Evolutionary conservation across 2,888 invertebrate species (phyloP).

Genomic region (Cordilura impudica): DNA sequence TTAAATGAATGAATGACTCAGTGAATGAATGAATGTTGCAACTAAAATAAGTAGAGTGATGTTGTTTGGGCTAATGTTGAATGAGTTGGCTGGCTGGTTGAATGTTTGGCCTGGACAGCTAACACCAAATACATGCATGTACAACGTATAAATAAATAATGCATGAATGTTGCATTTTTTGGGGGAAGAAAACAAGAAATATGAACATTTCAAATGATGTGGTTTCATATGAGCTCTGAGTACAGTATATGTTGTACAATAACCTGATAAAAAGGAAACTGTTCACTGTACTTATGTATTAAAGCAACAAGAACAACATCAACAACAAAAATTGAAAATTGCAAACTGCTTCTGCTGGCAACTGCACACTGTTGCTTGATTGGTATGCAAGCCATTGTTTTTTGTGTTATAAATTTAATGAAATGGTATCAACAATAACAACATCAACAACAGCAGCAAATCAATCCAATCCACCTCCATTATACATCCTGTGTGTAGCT

Average conservation of each 20-base stretch:
- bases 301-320: constrained; percentile 13
- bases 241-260: neutral
- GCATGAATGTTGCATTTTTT: constrained; percentile 52
- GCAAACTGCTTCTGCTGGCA: constrained; percentile 36
- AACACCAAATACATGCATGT: constrained; percentile 19
- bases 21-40: constrained; percentile 30
- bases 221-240: neutral
- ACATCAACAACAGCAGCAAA: constrained; percentile 46
- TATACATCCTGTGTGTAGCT: constrained; percentile 62
- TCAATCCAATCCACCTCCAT: constrained; percentile 63
- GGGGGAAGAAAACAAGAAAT: constrained; percentile 52
- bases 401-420: constrained; percentile 66
- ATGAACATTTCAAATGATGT: constrained; percentile 49
- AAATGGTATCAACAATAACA: constrained; percentile 64
- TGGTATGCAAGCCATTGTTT: constrained; percentile 49
- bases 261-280: constrained; percentile 41
- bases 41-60: constrained; percentile 3
- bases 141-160: constrained; percentile 35
- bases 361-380: constrained; percentile 41
- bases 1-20: constrained; percentile 5
- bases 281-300: constrained; percentile 31
- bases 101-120: constrained; percentile 16
- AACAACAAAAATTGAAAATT: constrained; percentile 29
- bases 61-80: constrained; percentile 15
- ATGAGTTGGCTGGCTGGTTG: constrained; percentile 46